Evolutionary conservation across 1,140 invertebrate genomes (phyloP).

Genomic region (Andricus grossulariae): DNA sequence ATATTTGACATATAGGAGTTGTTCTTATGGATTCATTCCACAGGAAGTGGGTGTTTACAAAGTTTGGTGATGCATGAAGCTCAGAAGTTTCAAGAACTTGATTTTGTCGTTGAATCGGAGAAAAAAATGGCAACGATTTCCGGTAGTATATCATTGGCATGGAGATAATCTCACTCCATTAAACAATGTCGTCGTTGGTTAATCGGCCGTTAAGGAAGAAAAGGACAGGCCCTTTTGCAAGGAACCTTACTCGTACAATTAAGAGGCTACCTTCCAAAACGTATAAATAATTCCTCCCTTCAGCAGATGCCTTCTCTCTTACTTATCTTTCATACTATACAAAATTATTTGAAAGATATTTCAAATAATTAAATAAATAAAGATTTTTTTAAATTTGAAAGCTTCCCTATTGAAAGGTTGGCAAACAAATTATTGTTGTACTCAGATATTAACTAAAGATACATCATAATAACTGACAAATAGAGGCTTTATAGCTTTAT

Average conservation of each 20-base stretch:
- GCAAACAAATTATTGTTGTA: too few relatives aligned
- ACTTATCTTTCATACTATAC: not conserved
- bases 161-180: slow-evolving; percentile 27
- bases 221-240: not conserved
- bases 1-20: not conserved
- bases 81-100: slow-evolving; percentile 19
- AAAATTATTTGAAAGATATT: too few relatives aligned
- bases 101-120: slow-evolving; percentile 20
- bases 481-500: too few relatives aligned
- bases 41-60: slow-evolving; percentile 11
- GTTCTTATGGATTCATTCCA: not conserved
- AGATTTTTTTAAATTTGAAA: too few relatives aligned
- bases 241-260: slow-evolving; percentile 5
- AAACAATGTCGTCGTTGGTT: slow-evolving; percentile 26
- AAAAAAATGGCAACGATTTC: slow-evolving; percentile 31
- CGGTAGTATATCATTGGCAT: slow-evolving; percentile 24
- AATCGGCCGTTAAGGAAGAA: slow-evolving; percentile 12
- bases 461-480: too few relatives aligned
- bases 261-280: slow-evolving; percentile 27
- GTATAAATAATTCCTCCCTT: slow-evolving; percentile 32
- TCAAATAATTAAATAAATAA: too few relatives aligned
- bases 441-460: too few relatives aligned
- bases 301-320: not conserved
- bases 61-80: slow-evolving; percentile 12
- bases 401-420: too few relatives aligned